Evolutionary conservation across 2,888 invertebrate genomes (phyloP).

Genomic region (Parnassius apollo): DNA sequence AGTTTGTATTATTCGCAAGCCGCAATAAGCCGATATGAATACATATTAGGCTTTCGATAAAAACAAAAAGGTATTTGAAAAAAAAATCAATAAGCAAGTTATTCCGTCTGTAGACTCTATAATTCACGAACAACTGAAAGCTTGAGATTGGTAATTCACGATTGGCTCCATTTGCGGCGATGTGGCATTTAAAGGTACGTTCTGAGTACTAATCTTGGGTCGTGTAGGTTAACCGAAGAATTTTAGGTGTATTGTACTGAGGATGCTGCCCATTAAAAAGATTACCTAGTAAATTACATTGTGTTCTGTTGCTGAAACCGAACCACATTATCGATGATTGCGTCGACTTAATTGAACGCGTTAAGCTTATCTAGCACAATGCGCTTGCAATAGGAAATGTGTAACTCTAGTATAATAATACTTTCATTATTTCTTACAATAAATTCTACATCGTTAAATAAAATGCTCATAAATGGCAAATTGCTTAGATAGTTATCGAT

Average conservation of each 20-base stretch:
- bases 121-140: slow-evolving; percentile 46
- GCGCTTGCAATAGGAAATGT: slow-evolving; percentile 21
- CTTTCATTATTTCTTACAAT: not conserved
- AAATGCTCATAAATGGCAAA: not conserved
- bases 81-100: slow-evolving; percentile 25
- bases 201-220: slow-evolving; percentile 46
- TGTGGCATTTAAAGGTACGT: slow-evolving; percentile 52
- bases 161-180: slow-evolving; percentile 54
- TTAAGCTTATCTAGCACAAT: slow-evolving; percentile 24
- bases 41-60: slow-evolving; percentile 26
- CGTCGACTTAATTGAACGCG: slow-evolving; percentile 24
- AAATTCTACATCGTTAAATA: not conserved
- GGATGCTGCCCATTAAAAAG: slow-evolving; percentile 23
- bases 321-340: slow-evolving; percentile 25
- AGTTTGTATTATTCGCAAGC: slow-evolving; percentile 28
- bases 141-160: slow-evolving; percentile 62
- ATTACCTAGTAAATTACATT: slow-evolving; percentile 22
- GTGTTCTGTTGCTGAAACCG: slow-evolving; percentile 23
- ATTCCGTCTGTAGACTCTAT: slow-evolving; percentile 34
- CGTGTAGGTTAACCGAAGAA: slow-evolving; percentile 39
- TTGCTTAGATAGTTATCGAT: too few relatives aligned
- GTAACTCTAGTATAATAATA: slow-evolving; percentile 12
- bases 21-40: slow-evolving; percentile 27
- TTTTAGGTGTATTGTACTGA: slow-evolving; percentile 31
- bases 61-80: slow-evolving; percentile 18